phyloP scores from a whole-genome alignment of 2,888 invertebrate genomes.

The Kryphioiulus occultus region DNA sequence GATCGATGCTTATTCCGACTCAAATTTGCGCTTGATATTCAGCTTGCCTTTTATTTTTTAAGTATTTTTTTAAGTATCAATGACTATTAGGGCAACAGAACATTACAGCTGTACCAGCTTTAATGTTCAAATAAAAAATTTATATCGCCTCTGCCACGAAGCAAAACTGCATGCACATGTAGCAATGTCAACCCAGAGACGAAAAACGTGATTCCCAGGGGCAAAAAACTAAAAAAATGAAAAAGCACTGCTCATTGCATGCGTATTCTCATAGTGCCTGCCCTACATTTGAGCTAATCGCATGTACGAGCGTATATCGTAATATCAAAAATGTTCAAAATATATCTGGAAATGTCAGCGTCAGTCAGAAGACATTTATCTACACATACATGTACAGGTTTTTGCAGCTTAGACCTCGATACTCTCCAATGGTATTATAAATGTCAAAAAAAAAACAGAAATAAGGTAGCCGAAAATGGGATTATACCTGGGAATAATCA shows the following conservation, averaged over 20 bases:
- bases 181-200: not conserved
- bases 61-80: not conserved
- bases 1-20: slow-evolving; percentile 23
- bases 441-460: not conserved
- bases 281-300: not conserved
- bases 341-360: not conserved
- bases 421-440: not conserved
- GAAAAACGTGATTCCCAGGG: not conserved
- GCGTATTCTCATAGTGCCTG: not conserved
- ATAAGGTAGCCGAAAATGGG: not conserved
- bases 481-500: not conserved
- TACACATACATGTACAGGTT: not conserved
- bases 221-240: not conserved
- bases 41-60: not conserved
- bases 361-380: not conserved
- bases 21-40: slow-evolving; percentile 11
- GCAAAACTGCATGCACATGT: not conserved
- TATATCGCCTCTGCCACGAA: not conserved
- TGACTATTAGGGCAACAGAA: not conserved
- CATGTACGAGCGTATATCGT: not conserved
- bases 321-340: not conserved
- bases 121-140: not conserved
- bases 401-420: not conserved
- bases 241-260: not conserved
- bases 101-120: not conserved